A percentile compares a stretch with the other conserved stretches of the same genome.
These are phyloP conservation scores for Anthonomus grandis DNA, from an alignment of 1,140 invertebrate species.

Conservation along the genomic window DNA sequence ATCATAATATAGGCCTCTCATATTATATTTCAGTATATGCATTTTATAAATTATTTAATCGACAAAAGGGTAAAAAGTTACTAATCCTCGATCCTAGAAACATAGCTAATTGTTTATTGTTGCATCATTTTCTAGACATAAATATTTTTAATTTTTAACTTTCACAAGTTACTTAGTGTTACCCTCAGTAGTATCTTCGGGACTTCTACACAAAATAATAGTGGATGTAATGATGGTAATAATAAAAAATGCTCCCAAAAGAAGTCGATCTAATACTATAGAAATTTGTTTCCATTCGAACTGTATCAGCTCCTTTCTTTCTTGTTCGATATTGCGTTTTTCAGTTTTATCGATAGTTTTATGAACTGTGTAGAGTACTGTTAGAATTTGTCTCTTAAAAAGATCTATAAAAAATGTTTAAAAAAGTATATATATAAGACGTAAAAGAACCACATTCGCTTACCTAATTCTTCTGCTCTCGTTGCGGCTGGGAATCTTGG, in stretches of 20 bases:
- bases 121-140: no score
- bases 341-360: slow-evolving; percentile 71
- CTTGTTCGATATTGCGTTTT: slow-evolving; percentile 62
- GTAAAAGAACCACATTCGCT: neutral
- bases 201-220: slow-evolving; percentile 57
- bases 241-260: slow-evolving; percentile 66
- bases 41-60: no score
- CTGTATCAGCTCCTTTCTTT: slow-evolving; percentile 62
- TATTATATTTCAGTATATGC: no score
- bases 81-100: no score
- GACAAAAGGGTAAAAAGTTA: no score
- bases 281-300: slow-evolving; percentile 78
- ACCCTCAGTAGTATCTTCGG: slow-evolving; percentile 16
- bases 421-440: neutral
- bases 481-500: slow-evolving; percentile 41
- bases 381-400: slow-evolving; percentile 45
- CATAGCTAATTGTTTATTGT: no score
- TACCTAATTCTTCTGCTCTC: slow-evolving; percentile 40
- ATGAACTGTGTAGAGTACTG: slow-evolving; percentile 65
- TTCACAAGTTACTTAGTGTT: no score
- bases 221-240: slow-evolving; percentile 62
- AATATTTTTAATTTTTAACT: no score
- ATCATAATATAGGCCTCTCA: no score
- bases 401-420: slow-evolving; percentile 41
- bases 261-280: slow-evolving; percentile 63